Conservation (phyloP, 2,888 invertebrate genomes). For the Augiades crinisus region DNA sequence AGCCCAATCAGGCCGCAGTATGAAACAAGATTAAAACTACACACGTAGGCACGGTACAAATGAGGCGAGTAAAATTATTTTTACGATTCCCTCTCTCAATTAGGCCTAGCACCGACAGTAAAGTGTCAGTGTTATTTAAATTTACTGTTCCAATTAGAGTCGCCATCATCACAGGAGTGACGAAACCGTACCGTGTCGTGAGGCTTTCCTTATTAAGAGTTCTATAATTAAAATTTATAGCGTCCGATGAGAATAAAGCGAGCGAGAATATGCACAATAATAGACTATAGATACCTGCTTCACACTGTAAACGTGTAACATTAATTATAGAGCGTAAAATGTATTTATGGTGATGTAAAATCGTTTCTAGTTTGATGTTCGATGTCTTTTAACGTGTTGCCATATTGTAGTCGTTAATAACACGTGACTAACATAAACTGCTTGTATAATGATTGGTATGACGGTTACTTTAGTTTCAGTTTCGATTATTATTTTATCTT, state of each 20-base stretch:
- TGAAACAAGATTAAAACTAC: slow-evolving; percentile 71
- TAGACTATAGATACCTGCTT: slow-evolving; percentile 37
- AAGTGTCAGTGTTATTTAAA: slow-evolving; percentile 79
- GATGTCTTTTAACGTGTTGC: background rate
- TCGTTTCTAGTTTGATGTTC: slow-evolving; percentile 10
- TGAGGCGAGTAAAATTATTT: slow-evolving; percentile 78
- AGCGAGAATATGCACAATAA: slow-evolving; percentile 37
- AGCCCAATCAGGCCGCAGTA: slow-evolving; percentile 59
- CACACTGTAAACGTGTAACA: slow-evolving; percentile 28
- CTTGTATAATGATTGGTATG: slow-evolving; percentile 40
- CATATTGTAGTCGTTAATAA: background rate
- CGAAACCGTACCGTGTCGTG: slow-evolving; percentile 70
- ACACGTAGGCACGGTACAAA: slow-evolving; percentile 58
- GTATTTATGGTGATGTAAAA: slow-evolving; percentile 20
- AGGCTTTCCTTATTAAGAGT: slow-evolving; percentile 75
- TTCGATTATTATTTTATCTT: too few species aligned
- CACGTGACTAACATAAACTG: background rate
- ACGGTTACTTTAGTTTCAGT: too few species aligned
- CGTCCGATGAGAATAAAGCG: slow-evolving; percentile 53
- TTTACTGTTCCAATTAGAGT: slow-evolving; percentile 79
- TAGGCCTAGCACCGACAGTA: slow-evolving; percentile 70
- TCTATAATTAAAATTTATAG: slow-evolving; percentile 76
- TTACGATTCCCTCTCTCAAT: slow-evolving; percentile 79
- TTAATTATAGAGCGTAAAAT: slow-evolving; percentile 28
- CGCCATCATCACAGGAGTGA: slow-evolving; percentile 72